Conservation (phyloP, 2,797 vertebrate genomes). For the Amazonetta brasiliensis region DNA sequence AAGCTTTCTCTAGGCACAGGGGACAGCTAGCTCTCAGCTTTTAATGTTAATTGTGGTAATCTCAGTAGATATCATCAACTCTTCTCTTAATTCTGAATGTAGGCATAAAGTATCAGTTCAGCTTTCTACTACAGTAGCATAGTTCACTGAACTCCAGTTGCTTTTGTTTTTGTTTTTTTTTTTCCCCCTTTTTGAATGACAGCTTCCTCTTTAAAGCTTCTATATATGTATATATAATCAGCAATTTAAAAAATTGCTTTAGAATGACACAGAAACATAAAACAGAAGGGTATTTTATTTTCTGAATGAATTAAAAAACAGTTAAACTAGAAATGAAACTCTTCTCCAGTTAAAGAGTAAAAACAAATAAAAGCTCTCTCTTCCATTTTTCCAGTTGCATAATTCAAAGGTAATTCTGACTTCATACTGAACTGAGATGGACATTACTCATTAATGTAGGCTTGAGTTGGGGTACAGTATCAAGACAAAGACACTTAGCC, state of each 20-base stretch:
- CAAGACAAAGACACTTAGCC: neutral
- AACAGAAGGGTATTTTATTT: neutral
- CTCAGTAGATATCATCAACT: neutral
- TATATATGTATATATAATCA: neutral
- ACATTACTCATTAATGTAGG: neutral
- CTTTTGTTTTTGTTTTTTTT: neutral
- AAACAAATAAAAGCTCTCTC: neutral
- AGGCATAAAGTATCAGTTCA: constrained; percentile 21
- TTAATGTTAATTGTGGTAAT: constrained; percentile 59
- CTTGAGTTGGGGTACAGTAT: neutral
- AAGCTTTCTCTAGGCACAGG: neutral
- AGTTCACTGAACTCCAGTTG: constrained; percentile 8
- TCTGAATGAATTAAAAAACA: neutral
- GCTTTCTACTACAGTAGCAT: neutral
- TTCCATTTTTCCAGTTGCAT: neutral
- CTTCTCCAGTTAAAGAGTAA: neutral
- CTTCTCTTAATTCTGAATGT: constrained; percentile 53
- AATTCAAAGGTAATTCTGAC: constrained; percentile 34
- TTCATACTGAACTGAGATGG: neutral
- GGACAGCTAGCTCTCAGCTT: constrained; percentile 7
- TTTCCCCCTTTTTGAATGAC: neutral
- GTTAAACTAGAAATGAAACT: neutral
- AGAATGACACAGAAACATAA: neutral
- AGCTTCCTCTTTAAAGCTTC: constrained; percentile 44
- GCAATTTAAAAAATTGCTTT: constrained; percentile 40